phyloP scores from a whole-genome alignment of 2,113 vertebrate genomes.

The Rhegmatorhina hoffmannsi region DNA sequence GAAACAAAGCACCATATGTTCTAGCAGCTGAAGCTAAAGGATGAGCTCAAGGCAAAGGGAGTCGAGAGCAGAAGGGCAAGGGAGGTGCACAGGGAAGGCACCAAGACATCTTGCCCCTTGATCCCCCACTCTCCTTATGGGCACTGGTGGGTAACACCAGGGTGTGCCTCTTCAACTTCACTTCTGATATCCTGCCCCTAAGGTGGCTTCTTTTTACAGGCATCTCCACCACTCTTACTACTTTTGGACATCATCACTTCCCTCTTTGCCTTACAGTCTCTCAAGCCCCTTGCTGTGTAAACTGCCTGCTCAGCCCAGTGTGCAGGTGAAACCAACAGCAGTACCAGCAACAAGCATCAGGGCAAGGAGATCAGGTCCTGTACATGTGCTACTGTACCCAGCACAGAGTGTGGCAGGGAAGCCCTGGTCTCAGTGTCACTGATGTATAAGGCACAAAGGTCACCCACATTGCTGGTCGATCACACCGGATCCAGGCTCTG shows the following conservation, averaged over 20 bases:
- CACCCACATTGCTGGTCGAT: background rate
- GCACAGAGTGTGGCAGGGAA: background rate
- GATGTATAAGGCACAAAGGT: background rate
- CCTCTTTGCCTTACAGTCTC: background rate
- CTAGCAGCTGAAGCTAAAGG: background rate
- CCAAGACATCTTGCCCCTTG: background rate
- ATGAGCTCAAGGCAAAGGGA: background rate
- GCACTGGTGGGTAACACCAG: background rate
- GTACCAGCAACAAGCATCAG: accelerated
- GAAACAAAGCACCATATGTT: background rate
- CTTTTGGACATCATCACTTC: background rate
- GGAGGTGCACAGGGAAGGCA: background rate
- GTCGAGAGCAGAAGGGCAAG: background rate
- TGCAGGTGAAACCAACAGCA: background rate
- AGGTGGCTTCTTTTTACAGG: background rate
- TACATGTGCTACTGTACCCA: background rate
- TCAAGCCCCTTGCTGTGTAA: background rate
- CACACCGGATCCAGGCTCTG: background rate
- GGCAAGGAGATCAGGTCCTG: background rate
- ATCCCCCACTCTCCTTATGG: background rate
- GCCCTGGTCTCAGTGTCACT: accelerated
- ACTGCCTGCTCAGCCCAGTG: background rate
- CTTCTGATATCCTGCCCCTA: background rate
- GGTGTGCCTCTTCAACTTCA: background rate
- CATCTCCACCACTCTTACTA: background rate